phyloP scores from a whole-genome alignment of 2,888 invertebrate genomes.

The Phragmatobia fuliginosa region DNA sequence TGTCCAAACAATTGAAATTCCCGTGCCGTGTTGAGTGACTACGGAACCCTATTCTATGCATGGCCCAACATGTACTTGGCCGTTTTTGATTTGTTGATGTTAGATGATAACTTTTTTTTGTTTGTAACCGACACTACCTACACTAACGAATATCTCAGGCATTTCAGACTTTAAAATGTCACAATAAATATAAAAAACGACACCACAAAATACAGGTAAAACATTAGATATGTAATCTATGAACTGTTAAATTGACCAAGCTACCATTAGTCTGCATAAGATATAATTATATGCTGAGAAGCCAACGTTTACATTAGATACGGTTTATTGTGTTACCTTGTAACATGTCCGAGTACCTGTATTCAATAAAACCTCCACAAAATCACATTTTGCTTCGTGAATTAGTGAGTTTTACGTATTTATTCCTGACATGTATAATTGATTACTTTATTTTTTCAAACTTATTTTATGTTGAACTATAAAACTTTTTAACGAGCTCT shows the following conservation, averaged over 20 bases:
- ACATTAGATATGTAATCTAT: conserved; percentile 37
- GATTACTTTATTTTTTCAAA: conserved; percentile 34
- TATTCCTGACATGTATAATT: conserved; percentile 37
- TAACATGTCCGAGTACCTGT: conserved; percentile 14
- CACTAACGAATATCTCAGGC: not conserved
- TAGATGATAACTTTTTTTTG: not conserved
- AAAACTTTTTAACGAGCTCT: conserved; percentile 40
- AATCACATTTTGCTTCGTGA: conserved; percentile 24
- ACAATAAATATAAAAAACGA: conserved; percentile 6
- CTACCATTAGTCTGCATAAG: conserved; percentile 45
- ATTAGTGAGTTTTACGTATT: conserved; percentile 21
- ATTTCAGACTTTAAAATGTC: not conserved
- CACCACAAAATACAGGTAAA: conserved; percentile 17
- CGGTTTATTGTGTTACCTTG: conserved; percentile 39
- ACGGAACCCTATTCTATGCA: too few relatives aligned
- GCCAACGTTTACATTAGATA: conserved; percentile 38
- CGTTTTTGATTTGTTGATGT: not conserved
- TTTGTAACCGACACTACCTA: not conserved
- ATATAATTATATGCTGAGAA: conserved; percentile 39
- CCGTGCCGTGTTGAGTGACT: too few relatives aligned
- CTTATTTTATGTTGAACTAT: conserved; percentile 32
- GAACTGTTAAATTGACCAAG: conserved; percentile 40
- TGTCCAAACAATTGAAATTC: too few relatives aligned
- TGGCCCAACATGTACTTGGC: not conserved
- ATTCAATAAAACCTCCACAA: conserved; percentile 17